A percentile compares a stretch with the other conserved stretches of the same genome.
phyloP scores from a whole-genome alignment of 2,113 vertebrate species.

The Macheiramphus alcinus region DNA sequence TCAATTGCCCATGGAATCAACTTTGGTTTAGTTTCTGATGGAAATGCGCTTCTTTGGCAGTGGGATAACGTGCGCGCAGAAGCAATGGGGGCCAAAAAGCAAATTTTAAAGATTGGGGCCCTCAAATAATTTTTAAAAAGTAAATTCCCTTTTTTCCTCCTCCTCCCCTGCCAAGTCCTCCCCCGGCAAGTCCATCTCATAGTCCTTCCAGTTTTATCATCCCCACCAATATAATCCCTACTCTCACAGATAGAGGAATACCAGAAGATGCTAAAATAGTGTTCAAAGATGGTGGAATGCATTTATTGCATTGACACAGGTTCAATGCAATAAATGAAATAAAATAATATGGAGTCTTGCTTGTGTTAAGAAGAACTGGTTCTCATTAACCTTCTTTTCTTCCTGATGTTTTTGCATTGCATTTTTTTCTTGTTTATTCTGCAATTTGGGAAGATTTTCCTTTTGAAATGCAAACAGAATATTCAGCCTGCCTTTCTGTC shows the following conservation, averaged over 20 bases:
- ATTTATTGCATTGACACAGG: accelerated
- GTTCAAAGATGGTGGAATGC: not conserved
- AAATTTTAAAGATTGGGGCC: not conserved
- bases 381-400: not conserved
- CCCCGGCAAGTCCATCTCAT: not conserved
- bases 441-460: not conserved
- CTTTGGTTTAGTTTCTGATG: not conserved
- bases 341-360: not conserved
- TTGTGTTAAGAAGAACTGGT: not conserved
- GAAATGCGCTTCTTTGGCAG: not conserved
- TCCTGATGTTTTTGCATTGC: not conserved
- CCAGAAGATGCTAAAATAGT: not conserved
- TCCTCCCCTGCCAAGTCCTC: not conserved
- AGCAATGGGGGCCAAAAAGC: not conserved
- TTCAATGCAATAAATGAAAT: not conserved
- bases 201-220: not conserved
- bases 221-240: not conserved
- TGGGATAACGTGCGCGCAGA: not conserved
- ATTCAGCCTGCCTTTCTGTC: not conserved
- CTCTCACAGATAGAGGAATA: not conserved
- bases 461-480: not conserved
- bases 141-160: not conserved
- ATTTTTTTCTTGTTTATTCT: not conserved
- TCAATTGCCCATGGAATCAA: not conserved
- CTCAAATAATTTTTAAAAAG: not conserved